phyloP scores from a whole-genome alignment of 2,113 vertebrate species.

The Dipodomys ordii region DNA sequence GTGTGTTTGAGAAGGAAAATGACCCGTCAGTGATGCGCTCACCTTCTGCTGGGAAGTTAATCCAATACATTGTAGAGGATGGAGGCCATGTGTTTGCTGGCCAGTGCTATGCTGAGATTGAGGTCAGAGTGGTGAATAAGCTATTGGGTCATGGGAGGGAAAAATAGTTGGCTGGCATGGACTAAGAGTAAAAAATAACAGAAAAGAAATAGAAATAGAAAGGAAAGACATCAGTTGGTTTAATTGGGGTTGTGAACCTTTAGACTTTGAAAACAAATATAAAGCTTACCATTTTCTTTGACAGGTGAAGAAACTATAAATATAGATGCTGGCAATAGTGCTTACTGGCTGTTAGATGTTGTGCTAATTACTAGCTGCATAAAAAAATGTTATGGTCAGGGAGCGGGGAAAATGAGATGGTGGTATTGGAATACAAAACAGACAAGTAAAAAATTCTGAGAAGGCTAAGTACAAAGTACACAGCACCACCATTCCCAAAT shows the following conservation, averaged over 20 bases:
- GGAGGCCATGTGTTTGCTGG: constrained; percentile 97
- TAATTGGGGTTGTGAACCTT: constrained; percentile 25
- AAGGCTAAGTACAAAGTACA: not conserved
- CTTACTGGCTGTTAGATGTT: not conserved
- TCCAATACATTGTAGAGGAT: constrained; percentile 98
- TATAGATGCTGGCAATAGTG: not conserved
- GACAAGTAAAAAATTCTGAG: constrained; percentile 10
- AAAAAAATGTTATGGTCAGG: not conserved
- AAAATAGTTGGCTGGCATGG: not conserved
- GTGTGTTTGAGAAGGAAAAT: constrained; percentile 99
- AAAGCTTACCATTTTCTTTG: constrained; percentile 26
- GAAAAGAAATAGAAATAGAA: constrained; percentile 25
- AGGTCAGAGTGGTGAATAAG: constrained; percentile 87
- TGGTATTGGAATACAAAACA: not conserved
- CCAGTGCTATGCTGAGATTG: constrained; percentile 98
- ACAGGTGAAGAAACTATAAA: constrained; percentile 24
- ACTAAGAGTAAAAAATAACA: constrained; percentile 34
- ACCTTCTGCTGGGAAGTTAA: constrained; percentile 96
- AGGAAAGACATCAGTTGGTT: constrained; percentile 27
- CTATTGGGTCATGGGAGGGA: not conserved
- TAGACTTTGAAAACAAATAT: constrained; percentile 45
- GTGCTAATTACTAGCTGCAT: not conserved
- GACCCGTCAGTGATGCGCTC: constrained; percentile 97
- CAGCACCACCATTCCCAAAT: not conserved
- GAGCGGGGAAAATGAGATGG: not conserved